Percentiles rank a stretch among this genome's conserved stretches.
Conservation (phyloP, 2,888 invertebrate genomes). For the Tineola bisselliella region DNA sequence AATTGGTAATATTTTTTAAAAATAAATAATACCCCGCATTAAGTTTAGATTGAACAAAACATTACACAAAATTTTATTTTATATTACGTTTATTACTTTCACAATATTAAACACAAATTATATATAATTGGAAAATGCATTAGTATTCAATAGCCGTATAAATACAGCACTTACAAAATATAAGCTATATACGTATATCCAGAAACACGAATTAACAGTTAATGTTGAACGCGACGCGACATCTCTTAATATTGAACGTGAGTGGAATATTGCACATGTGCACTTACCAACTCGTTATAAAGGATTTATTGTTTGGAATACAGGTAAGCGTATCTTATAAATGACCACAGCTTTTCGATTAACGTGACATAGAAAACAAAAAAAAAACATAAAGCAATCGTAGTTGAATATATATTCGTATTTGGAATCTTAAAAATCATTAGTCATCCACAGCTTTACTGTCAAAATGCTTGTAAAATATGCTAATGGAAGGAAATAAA, state of each 20-base stretch:
- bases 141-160: neutral
- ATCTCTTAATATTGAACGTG: conserved; percentile 23
- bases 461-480: no score
- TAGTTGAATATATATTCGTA: no score
- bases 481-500: no score
- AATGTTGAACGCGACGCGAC: conserved; percentile 17
- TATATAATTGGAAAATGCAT: neutral
- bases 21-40: no score
- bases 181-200: neutral
- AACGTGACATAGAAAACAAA: neutral
- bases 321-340: neutral
- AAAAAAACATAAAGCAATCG: no score
- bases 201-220: conserved; percentile 19
- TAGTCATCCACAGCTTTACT: no score
- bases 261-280: conserved; percentile 15
- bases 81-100: neutral
- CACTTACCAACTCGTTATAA: neutral
- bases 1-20: no score
- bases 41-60: no score
- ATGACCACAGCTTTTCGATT: neutral
- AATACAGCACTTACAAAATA: conserved; percentile 5
- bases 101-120: neutral
- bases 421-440: no score
- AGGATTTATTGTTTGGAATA: neutral
- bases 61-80: no score